Evolutionary conservation across 2,113 vertebrate genomes (phyloP).

Genomic region (Periophthalmus modestus): DNA sequence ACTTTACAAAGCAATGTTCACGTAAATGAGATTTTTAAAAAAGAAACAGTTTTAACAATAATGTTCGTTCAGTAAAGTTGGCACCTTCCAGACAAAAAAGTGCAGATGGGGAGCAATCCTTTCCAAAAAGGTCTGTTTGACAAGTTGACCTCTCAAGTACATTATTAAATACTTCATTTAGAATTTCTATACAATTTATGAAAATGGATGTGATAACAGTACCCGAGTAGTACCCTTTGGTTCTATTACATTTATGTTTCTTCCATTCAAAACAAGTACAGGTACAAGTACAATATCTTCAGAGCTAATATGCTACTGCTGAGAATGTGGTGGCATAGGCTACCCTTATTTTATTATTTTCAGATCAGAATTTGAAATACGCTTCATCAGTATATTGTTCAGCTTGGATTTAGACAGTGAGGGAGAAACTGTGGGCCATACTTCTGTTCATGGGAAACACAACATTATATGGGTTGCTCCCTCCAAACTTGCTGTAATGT

Average conservation of each 20-base stretch:
- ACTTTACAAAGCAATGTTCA: too few relatives aligned
- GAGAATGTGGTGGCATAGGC: too few relatives aligned
- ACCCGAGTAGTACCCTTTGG: slow-evolving; percentile 12
- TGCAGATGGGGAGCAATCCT: background rate
- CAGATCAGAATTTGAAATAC: background rate
- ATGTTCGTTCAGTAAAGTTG: background rate
- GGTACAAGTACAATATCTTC: background rate
- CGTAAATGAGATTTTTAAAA: background rate
- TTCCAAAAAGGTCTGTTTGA: background rate
- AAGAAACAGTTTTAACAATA: background rate
- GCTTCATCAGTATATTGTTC: background rate
- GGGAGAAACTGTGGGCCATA: background rate
- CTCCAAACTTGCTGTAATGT: slow-evolving; percentile 58
- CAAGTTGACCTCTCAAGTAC: background rate
- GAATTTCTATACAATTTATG: background rate
- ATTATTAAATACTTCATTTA: background rate
- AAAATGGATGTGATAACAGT: background rate
- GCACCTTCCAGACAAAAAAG: background rate
- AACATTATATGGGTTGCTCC: slow-evolving; percentile 37
- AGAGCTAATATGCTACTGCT: background rate
- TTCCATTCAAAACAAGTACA: background rate
- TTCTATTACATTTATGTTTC: background rate
- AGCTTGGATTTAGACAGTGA: background rate
- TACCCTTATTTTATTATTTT: background rate
- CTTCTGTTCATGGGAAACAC: background rate